Percentiles rank a stretch among this genome's conserved stretches.
These are phyloP conservation scores for Boloria euphrosyne DNA, from an alignment of 2,888 invertebrate species.

Conservation along the genomic window DNA sequence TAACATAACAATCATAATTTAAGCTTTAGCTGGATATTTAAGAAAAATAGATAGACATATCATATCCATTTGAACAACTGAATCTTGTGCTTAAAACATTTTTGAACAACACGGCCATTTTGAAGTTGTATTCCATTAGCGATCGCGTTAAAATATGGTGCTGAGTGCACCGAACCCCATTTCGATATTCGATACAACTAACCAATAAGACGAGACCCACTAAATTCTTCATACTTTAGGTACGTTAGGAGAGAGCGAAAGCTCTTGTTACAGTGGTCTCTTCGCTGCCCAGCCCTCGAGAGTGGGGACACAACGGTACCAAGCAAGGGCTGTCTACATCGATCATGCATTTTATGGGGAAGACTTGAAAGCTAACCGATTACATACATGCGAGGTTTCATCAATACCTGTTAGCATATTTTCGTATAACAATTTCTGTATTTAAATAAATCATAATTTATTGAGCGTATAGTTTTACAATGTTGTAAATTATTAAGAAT, in stretches of 20 bases:
- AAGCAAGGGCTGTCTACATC: constrained; percentile 75
- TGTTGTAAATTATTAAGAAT: background rate
- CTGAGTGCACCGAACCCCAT: constrained; percentile 75
- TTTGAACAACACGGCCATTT: constrained; percentile 63
- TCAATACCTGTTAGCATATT: constrained; percentile 50
- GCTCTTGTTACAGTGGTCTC: constrained; percentile 57
- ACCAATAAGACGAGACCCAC: constrained; percentile 58
- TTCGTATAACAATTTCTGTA: constrained; percentile 34
- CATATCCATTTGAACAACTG: constrained; percentile 17
- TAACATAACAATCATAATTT: too few relatives aligned
- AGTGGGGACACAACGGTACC: constrained; percentile 74
- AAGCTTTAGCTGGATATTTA: background rate
- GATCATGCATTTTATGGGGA: constrained; percentile 78
- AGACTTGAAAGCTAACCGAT: constrained; percentile 70
- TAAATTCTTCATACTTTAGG: constrained; percentile 32
- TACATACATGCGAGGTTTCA: constrained; percentile 70
- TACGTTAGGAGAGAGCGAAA: constrained; percentile 48
- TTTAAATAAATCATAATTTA: constrained; percentile 5
- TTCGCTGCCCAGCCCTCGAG: constrained; percentile 64
- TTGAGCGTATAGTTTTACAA: background rate
- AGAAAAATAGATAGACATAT: constrained; percentile 19
- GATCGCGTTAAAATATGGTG: constrained; percentile 75
- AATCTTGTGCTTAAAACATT: constrained; percentile 32
- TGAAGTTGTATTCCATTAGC: constrained; percentile 61
- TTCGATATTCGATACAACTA: constrained; percentile 62